Evolutionary conservation across 2,888 invertebrate species (phyloP).

Genomic region (Notodromas monacha): DNA sequence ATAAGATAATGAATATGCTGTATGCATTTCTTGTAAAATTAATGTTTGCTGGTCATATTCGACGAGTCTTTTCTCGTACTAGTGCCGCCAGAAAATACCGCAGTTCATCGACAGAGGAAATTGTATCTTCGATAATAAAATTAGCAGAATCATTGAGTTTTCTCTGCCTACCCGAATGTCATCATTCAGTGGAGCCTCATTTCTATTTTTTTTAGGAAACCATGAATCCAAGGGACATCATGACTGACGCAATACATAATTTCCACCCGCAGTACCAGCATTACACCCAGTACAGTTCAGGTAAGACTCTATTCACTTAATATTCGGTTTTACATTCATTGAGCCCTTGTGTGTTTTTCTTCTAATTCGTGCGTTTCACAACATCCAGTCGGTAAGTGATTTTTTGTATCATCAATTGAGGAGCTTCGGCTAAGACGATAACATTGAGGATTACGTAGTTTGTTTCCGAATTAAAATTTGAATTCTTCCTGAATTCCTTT

Average conservation of each 20-base stretch:
- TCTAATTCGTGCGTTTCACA: not conserved
- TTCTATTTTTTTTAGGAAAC: slow-evolving; percentile 36
- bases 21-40: not conserved
- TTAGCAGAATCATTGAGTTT: no score
- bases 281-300: slow-evolving; percentile 85
- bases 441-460: no score
- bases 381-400: not conserved
- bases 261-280: slow-evolving; percentile 99
- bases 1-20: not conserved
- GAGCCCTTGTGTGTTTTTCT: not conserved
- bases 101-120: no score
- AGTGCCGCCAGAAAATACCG: no score
- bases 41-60: not conserved
- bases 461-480: not conserved
- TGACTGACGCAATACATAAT: slow-evolving; percentile 98
- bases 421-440: no score
- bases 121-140: not conserved
- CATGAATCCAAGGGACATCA: slow-evolving; percentile 94
- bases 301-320: slow-evolving; percentile 34
- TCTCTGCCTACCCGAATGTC: not conserved
- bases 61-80: not conserved
- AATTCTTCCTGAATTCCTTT: not conserved
- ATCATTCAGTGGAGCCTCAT: not conserved
- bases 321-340: slow-evolving; percentile 11
- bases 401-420: not conserved